Base-by-base conservation (phyloP, 1,140 invertebrate species). In the Zophobas atratus region DNA sequence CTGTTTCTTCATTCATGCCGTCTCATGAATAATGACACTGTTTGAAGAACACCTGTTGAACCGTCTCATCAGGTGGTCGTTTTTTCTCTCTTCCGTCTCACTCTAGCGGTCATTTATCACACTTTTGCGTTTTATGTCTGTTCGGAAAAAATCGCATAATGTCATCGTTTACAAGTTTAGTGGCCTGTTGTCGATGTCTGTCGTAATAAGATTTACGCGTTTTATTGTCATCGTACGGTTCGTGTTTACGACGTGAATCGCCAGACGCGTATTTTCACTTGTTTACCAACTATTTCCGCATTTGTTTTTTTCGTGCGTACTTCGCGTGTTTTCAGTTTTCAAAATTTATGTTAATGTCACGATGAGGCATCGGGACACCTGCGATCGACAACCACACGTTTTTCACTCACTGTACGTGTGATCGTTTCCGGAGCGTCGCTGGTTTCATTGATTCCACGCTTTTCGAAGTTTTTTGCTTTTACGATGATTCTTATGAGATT, bases 101-200 rank as follows among this genome's bases (percentile, higher is more conserved):
- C 3, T 20, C 20, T 20, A 8, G 43, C 43, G 43, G 3, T 46
- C 43, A 8, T 46, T 8, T 46, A 46, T 46, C 43, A 46, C 43
- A 46, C 43, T 46, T 46, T 46, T 46, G 43, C 43, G 43, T 46
- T 46, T 46, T 8, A 8, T 46, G 43, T 46, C 3, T 46, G 43
- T 46, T 3, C 43, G 8, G 43, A 46, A 46, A 46, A 46, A 46
- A 46, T 46, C 43, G 43, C 43, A 46, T 46, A 46, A 46, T 46
- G 43, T 46, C 43, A 46, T 46, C 43, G 8, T 46, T 46, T 46
- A 46, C 43, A 46, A 46, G 43, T 46, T 46, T 46, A 46, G 43
- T 46, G 43, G 43, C 43, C 43, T 46, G 43, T 20, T 20, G 20
- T 46, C 43, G 43, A 8, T 46, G 43, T 46, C 43, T 46, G 43